Percentiles rank a stretch among this genome's conserved stretches.
Evolutionary conservation across 2,797 vertebrate species (phyloP).

Genomic region (Intellagama lesueurii): DNA sequence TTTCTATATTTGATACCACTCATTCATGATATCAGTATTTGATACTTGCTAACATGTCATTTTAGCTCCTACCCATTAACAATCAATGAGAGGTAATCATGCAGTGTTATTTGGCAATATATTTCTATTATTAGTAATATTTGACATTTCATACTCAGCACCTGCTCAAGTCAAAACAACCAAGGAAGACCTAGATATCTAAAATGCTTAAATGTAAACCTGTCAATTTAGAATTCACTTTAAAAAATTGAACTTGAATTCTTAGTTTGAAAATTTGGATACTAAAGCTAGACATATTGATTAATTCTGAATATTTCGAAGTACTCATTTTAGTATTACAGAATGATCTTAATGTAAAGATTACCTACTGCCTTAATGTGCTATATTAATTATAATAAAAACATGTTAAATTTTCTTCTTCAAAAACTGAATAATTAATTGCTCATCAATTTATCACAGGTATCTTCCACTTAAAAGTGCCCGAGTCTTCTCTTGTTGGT

Average conservation of each 20-base stretch:
- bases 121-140: neutral
- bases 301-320: neutral
- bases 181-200: neutral
- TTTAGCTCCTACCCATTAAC: too few relatives aligned
- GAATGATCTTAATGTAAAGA: neutral
- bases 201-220: neutral
- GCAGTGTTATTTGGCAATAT: neutral
- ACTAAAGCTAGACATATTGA: neutral
- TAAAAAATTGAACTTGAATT: neutral
- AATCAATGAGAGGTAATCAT: neutral
- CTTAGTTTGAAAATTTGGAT: neutral
- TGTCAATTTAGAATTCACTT: neutral
- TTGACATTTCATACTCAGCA: neutral
- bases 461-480: conserved; percentile 95
- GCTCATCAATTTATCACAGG: conserved; percentile 77
- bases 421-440: conserved; percentile 27
- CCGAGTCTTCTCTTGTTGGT: conserved; percentile 90
- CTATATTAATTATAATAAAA: neutral
- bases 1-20: neutral
- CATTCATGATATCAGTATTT: neutral
- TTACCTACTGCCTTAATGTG: neutral
- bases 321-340: neutral
- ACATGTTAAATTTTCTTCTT: neutral
- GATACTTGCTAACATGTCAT: neutral
- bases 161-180: neutral